Base-by-base conservation (phyloP, 2,888 invertebrate species). In the Dryocosmus kuriphilus region DNA sequence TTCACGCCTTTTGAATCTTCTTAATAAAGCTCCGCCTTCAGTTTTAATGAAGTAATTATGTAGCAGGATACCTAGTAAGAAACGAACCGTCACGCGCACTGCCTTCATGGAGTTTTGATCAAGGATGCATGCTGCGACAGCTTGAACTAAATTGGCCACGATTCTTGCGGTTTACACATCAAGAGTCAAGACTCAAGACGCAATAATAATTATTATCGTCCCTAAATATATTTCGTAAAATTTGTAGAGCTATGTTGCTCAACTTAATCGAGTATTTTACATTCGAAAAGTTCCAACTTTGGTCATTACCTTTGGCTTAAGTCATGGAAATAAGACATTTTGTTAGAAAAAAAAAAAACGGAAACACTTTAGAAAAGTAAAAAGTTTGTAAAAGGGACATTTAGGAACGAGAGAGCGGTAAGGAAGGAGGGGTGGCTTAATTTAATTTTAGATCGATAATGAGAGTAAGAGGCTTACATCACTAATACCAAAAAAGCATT, bases 1-100 rank as follows among this genome's bases (percentile, higher is more conserved):
- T 67, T 67, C 83, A 82, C 83, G 78, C 81, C 80, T 82, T 82
- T 79, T 78, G 80, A 81, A 82, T 86, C 81, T 83, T 84, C 84
- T 85, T 85, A 85, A 87, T 80, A 84, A 84, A 81, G 79, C 81
- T 82, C 84, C 80, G 81, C 84, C 84, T 85, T 84, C 80, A 82
- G 82, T 86, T 86, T 86, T 87, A 86, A 87, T 81, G 82, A 82
- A 82, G 85, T 85, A 87, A 87, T 87, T 86, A 86, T 81, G 81
- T 78, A 79, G 81, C 78, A 67, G 46, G 67, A 67, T 67, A 24
- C 46, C 27, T 41, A 46, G 27, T 27, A 67, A 67, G 67, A 67
- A 67, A 67, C 67, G 24, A 67, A 27, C 67, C 67, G 46, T 67
- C 67, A 67, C 67, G 67, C 67, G 67, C 67, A 67, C 24, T 41